Evolutionary conservation across 2,888 invertebrate species (phyloP).

Genomic region (Oscheius onirici): DNA sequence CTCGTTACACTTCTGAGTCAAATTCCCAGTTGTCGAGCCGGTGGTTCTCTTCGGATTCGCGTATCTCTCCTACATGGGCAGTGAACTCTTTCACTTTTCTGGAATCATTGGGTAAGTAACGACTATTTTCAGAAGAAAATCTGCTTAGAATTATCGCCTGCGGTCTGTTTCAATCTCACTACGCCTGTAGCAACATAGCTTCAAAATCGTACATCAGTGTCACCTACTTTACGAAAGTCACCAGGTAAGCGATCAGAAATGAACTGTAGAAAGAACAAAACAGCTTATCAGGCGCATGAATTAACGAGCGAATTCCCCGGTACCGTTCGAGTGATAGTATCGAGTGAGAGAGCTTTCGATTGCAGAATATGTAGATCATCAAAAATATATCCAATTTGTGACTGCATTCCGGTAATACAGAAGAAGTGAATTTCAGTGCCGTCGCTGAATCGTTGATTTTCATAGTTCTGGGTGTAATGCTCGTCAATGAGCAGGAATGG

Average conservation of each 20-base stretch:
- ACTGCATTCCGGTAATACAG: too few species aligned
- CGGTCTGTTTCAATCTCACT: constrained; percentile 76
- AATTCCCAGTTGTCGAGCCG: constrained; percentile 75
- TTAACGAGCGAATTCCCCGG: neutral
- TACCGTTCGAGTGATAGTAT: too few species aligned
- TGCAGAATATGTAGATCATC: too few species aligned
- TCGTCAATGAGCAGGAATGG: constrained; percentile 72
- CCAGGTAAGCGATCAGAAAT: constrained; percentile 42
- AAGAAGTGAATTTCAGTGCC: constrained; percentile 73
- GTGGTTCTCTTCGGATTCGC: constrained; percentile 75
- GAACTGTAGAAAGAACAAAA: neutral
- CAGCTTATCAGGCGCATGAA: neutral
- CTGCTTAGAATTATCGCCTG: constrained; percentile 75
- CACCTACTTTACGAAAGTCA: constrained; percentile 76
- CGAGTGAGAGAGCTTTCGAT: too few species aligned
- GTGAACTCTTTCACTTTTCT: constrained; percentile 77
- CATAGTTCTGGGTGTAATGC: constrained; percentile 76
- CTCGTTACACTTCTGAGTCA: neutral
- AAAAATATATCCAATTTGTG: too few species aligned
- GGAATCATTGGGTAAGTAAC: constrained; percentile 75
- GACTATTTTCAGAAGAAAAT: neutral
- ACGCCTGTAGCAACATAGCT: constrained; percentile 76
- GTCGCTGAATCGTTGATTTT: constrained; percentile 76
- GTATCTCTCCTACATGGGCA: constrained; percentile 75
- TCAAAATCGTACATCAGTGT: constrained; percentile 76